Evolutionary conservation across 2,113 vertebrate genomes (phyloP).

Genomic region (Cynopterus brachyotis): DNA sequence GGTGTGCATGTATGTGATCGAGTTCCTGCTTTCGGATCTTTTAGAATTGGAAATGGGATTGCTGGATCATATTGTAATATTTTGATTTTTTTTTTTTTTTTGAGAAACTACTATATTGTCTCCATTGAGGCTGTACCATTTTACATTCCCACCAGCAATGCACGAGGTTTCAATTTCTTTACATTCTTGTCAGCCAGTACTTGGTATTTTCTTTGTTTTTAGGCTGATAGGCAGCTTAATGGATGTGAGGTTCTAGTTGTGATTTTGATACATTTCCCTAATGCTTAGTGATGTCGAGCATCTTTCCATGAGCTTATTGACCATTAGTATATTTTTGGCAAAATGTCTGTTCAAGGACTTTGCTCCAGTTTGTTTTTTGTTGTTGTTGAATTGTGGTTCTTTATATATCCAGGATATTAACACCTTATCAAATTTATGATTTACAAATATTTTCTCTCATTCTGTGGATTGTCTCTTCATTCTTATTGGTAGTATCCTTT

Average conservation of each 20-base stretch:
- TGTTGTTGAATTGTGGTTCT: background rate
- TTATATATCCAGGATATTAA: background rate
- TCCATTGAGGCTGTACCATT: background rate
- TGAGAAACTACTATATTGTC: background rate
- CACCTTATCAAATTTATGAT: background rate
- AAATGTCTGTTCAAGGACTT: background rate
- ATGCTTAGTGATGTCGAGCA: background rate
- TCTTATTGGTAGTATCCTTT: background rate
- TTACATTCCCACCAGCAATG: background rate
- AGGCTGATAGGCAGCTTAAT: background rate
- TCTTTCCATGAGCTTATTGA: background rate
- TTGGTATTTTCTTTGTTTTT: background rate
- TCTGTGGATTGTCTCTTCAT: background rate
- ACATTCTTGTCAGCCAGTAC: background rate
- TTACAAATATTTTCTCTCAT: background rate
- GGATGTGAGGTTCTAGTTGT: background rate
- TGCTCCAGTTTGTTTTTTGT: background rate
- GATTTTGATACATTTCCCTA: background rate
- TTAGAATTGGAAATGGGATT: background rate
- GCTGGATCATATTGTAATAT: background rate
- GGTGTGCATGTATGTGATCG: background rate
- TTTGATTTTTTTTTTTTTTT: background rate
- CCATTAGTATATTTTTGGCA: background rate
- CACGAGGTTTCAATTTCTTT: background rate
- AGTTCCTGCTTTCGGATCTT: background rate